A percentile compares a stretch with the other conserved stretches of the same genome.
Conservation (phyloP, 2,888 invertebrate species). For the Tyria jacobaeae region DNA sequence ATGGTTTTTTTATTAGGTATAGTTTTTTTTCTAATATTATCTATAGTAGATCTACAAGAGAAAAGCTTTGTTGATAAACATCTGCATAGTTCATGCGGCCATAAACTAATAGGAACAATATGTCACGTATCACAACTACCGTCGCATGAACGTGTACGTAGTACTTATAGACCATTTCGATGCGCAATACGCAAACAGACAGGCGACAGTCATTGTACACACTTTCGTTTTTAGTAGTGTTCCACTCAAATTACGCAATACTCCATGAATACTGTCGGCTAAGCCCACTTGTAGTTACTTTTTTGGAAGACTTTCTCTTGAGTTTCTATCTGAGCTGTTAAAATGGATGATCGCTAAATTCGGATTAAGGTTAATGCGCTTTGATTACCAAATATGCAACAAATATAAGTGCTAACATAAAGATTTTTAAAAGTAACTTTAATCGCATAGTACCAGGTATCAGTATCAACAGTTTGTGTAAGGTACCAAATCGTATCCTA, state of each 20-base stretch:
- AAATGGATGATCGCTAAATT: conserved; percentile 17
- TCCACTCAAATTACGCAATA: conserved; percentile 35
- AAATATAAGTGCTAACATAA: not conserved
- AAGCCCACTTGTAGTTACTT: conserved; percentile 35
- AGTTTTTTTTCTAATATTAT: no score
- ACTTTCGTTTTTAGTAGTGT: conserved; percentile 47
- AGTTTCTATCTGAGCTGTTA: conserved; percentile 39
- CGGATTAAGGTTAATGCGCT: not conserved
- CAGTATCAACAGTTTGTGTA: no score
- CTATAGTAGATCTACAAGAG: not conserved
- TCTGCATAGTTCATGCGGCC: not conserved
- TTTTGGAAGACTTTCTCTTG: conserved; percentile 42
- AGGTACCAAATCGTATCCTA: no score
- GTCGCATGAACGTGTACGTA: conserved; percentile 10
- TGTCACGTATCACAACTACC: not conserved
- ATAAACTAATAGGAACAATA: not conserved
- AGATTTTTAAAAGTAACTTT: not conserved
- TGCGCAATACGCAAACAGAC: conserved; percentile 42
- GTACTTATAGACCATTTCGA: conserved; percentile 42
- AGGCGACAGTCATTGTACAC: conserved; percentile 26
- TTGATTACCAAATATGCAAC: not conserved
- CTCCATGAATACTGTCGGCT: conserved; percentile 32
- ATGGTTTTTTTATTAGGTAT: no score
- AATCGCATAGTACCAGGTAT: not conserved
- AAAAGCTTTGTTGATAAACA: not conserved